These are phyloP conservation scores for Tachypleus tridentatus DNA, from an alignment of 1,140 invertebrate species.

Conservation along the genomic window DNA sequence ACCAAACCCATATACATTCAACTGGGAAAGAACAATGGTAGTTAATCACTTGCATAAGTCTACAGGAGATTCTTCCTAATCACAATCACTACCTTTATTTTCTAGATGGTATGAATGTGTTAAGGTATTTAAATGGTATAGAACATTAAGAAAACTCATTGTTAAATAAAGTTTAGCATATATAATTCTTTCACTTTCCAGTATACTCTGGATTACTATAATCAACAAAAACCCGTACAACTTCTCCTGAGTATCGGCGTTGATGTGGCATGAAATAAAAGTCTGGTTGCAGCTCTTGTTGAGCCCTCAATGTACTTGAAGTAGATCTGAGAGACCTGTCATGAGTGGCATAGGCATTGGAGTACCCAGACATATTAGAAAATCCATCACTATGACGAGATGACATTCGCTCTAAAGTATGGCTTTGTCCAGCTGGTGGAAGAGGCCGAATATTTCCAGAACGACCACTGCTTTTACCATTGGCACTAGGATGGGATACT, in stretches of 20 bases:
- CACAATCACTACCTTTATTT: too few relatives aligned
- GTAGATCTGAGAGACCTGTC: background rate
- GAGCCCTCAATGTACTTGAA: too few relatives aligned
- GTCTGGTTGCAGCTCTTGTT: constrained; percentile 44
- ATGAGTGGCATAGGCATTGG: constrained; percentile 4
- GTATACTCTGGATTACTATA: constrained; percentile 44
- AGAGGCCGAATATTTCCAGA: background rate
- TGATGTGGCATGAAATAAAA: constrained; percentile 94
- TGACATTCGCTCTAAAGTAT: constrained; percentile 1
- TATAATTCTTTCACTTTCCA: too few relatives aligned
- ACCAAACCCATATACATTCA: too few relatives aligned
- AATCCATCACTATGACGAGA: background rate
- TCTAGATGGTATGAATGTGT: too few relatives aligned
- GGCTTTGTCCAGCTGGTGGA: background rate
- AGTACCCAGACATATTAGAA: background rate
- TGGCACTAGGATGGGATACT: too few relatives aligned
- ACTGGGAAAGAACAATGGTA: too few relatives aligned
- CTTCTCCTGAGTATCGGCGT: constrained; percentile 79
- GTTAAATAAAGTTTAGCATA: too few relatives aligned
- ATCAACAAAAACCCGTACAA: constrained; percentile 80
- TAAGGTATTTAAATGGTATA: too few relatives aligned
- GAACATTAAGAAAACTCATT: too few relatives aligned
- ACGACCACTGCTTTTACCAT: constrained; percentile 2
- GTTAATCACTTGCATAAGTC: too few relatives aligned
- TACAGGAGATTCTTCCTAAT: too few relatives aligned